Base-by-base conservation (phyloP, 2,888 invertebrate species). In the Zele albiditarsus region DNA sequence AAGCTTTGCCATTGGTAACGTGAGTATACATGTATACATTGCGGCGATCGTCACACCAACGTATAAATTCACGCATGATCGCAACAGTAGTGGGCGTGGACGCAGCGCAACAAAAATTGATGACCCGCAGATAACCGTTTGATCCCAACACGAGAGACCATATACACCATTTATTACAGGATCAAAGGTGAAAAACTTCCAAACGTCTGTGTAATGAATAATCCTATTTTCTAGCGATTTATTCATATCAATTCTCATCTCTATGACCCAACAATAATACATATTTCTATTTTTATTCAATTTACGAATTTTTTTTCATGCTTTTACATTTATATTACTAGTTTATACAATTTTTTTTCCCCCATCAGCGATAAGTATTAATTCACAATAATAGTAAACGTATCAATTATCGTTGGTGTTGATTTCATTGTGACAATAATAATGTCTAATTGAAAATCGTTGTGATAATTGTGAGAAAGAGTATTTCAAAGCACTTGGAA, bases 41-140 rank as follows among this genome's bases (percentile, higher is more conserved):
- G 46, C 14, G 46, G 16, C 4, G n/a, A 46, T 46, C 46, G 3
- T 3, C 46, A 14, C 4, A n/a, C n/a, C 25, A 67, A 60, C 53
- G 66, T 65, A 74, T 71, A 71, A 58, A 74, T 66, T 70, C 71
- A 74, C 77, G 75, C 71, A 73, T 77, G 75, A 74, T 62, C 60
- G 73, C 58, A 73, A 62, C 62, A 31, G 68, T n/a, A 46, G 46
- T 77, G 77, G 75, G 74, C 72, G 75, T 72, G 72, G 71, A 74
- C 38, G 63, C 58, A 69, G 25, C 71, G 75, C 71, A 74, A 77
- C 75, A 75, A 75, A 76, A 74, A 79, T 78, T 78, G 78, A 78
- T 76, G 78, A 79, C 74, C 78, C 75, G 46, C 66, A 73, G 74
- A 78, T 77, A 78, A 73, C 73, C 71, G 73, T 70, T 73, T 65